These are phyloP conservation scores for Tridacna gigas DNA, from an alignment of 2,888 invertebrate genomes.

Conservation along the genomic window DNA sequence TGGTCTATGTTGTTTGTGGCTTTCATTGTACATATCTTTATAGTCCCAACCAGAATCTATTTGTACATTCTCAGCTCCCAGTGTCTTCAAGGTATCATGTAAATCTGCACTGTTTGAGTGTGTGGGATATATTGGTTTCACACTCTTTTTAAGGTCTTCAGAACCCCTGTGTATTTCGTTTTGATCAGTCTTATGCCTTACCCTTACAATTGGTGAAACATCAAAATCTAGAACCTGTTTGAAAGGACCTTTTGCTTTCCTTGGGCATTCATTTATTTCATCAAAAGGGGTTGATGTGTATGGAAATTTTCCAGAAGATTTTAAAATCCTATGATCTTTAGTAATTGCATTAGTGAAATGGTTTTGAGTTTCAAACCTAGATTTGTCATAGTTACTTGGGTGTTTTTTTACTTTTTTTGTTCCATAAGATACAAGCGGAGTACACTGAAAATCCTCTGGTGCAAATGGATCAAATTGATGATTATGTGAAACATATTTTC, in stretches of 20 bases:
- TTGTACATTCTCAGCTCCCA: too few relatives aligned
- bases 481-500: background rate
- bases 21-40: too few relatives aligned
- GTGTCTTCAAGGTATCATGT: too few relatives aligned
- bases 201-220: slow-evolving; percentile 3
- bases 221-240: slow-evolving; percentile 3
- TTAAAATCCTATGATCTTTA: background rate
- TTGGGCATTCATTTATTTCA: background rate
- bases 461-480: slow-evolving; percentile 45
- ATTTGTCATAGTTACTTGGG: background rate
- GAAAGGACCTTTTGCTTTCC: background rate
- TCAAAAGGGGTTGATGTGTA: slow-evolving; percentile 17
- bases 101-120: too few relatives aligned
- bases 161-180: too few relatives aligned
- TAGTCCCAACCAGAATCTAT: too few relatives aligned
- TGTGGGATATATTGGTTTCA: too few relatives aligned
- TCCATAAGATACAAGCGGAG: slow-evolving; percentile 52
- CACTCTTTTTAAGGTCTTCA: too few relatives aligned
- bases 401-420: background rate
- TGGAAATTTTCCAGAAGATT: background rate
- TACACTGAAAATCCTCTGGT: slow-evolving; percentile 68
- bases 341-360: background rate
- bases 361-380: background rate
- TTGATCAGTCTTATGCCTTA: too few relatives aligned
- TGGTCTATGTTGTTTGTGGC: too few relatives aligned